Evolutionary conservation across 1,140 invertebrate species (phyloP), one percentile per base, ranked within the genome.

Genomic region (Papilio machaon): DNA sequence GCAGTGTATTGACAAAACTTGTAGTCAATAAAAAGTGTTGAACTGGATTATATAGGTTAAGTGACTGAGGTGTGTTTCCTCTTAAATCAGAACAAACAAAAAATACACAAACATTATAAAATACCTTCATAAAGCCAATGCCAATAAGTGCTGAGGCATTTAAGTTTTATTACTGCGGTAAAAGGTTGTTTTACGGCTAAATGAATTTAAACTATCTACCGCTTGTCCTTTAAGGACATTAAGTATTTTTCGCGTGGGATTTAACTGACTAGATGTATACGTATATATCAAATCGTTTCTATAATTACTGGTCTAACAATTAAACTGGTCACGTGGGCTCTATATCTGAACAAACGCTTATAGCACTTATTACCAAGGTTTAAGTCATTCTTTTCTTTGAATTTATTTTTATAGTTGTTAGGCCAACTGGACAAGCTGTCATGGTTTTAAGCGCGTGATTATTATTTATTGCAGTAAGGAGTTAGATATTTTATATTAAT

Each of bases 91-190:
- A 49, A 54, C 8, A 19, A 54, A 76, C n/a, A 54, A 78, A 43
- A 78, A 78, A 60, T 67, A 79, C 64, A 47, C 43, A 64, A 79
- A 60, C 58, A 7, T 64, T 67, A 67, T 67, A 79, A 79, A 79
- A 79, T 64, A 67, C 58, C 77, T 79, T 64, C 46, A 23, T 64
- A 67, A 43, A 47, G 23, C 58, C 77, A 67, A 79, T 38, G 58
- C 60, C 35, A 79, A 78, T 64, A 78, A 79, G 77, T 79, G 77
- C 54, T 79, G 46, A 67, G 77, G 77, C 77, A 79, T 79, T 79
- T 67, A 79, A 79, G 77, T 79, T 79, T 79, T 79, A 79, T 79
- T 38, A n/a, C 77, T 64, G 60, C 77, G 19, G 58, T 79, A 79
- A 79, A 38, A 79, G 77, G 77, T 79, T 79, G 77, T 79, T 79